Conservation (phyloP, 2,797 vertebrate genomes). For the Hafferia zeledoni region DNA sequence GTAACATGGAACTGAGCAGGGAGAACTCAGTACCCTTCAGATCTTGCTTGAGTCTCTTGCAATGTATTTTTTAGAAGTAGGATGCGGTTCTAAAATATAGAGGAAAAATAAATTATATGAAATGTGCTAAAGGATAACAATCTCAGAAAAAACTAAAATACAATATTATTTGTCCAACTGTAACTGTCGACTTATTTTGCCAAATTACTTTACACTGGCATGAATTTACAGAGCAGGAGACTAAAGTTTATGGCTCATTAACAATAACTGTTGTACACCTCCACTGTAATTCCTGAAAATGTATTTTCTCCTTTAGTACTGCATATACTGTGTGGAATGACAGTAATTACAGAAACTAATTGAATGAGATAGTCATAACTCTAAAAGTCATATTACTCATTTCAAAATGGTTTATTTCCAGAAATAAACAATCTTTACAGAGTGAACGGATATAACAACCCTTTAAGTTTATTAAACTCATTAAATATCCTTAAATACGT, state of each 20-base stretch:
- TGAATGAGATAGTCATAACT: slow-evolving; percentile 69
- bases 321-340: slow-evolving; percentile 51
- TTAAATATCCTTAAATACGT: slow-evolving; percentile 65
- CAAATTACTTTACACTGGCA: slow-evolving; percentile 28
- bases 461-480: slow-evolving; percentile 70
- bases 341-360: slow-evolving; percentile 72
- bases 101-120: neutral
- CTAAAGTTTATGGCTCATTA: slow-evolving; percentile 70
- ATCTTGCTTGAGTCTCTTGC: neutral
- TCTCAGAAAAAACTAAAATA: slow-evolving; percentile 7
- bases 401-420: slow-evolving; percentile 62
- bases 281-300: slow-evolving; percentile 62
- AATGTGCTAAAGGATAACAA: neutral
- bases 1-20: neutral
- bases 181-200: slow-evolving; percentile 47
- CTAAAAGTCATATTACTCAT: slow-evolving; percentile 61
- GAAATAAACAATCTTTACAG: slow-evolving; percentile 54
- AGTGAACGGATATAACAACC: slow-evolving; percentile 40
- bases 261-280: slow-evolving; percentile 66
- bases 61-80: neutral
- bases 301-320: slow-evolving; percentile 57
- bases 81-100: neutral
- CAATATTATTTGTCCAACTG: slow-evolving; percentile 34
- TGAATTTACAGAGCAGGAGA: slow-evolving; percentile 57
- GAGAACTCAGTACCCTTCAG: neutral